Evolutionary conservation across 1,140 invertebrate genomes (phyloP), one percentile per base, ranked within the genome.

Genomic region (Pentalonia nigronervosa): DNA sequence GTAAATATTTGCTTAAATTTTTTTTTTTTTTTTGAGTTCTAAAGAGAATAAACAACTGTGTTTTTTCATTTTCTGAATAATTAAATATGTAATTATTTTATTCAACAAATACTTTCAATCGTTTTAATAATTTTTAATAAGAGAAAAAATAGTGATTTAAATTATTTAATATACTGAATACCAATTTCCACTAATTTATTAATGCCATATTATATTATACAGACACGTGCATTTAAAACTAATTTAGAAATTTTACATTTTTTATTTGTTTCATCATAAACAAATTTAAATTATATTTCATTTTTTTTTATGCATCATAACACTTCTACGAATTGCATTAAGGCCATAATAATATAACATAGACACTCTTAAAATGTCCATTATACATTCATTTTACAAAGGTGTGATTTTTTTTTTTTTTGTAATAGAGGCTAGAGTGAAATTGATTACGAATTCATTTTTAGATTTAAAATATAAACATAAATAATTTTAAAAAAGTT

Each of bases 381-480:
- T 11, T 7, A 60, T 67, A n/a, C 25, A 14, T n/a, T 4, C 0
- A 67, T 67, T 30, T n/a, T 30, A 67, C 4, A 67, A n/a, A 67
- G 30, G 30, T 67, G 6, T 6, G 8, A 11, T n/a, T 67, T 14
- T 60, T 60, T 30, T n/a, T 67, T 14, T 60, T 60, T 67, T 14
- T 50, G 14, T 2, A 50, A n/a, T 11, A 3, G 9, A 0, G 0
- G 9, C 6, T 30, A 30, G 25, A 0, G 8, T 30, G 11, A 11
- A n/a, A 67, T 67, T 4, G 9, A 11, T 60, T 25, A 56, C 53
- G 0, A 7, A 60, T 60, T 60, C 25, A 6, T 30, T n/a, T 14
- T 67, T 67, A 11, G 25, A 67, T 30, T 14, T n/a, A 30, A 67
- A 4, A 4, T 67, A 8, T 9, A 56, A 41, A 41, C 41, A 41